These are phyloP conservation scores for Platycnemis pennipes DNA, from an alignment of 2,888 invertebrate genomes.

Conservation along the genomic window DNA sequence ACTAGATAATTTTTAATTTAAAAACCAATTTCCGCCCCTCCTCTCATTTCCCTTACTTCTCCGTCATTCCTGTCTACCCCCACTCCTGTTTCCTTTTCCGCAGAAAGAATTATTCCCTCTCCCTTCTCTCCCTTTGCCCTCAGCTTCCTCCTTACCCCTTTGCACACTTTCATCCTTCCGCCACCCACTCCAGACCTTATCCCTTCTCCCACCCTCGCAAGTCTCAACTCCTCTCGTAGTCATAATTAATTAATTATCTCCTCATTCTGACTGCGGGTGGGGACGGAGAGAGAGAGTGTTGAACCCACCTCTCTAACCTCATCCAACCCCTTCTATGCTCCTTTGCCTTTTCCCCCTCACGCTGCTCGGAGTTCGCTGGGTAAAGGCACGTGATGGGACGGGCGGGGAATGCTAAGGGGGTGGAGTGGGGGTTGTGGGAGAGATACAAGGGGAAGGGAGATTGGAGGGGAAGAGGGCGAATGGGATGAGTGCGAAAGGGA, in stretches of 20 bases:
- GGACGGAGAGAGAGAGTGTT: neutral
- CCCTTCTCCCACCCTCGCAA: neutral
- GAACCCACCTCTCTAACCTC: neutral
- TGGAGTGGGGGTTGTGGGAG: neutral
- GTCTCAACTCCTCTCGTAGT: slow-evolving; percentile 34
- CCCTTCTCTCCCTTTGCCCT: neutral
- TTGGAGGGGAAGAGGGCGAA: neutral
- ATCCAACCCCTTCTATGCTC: neutral
- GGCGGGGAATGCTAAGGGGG: neutral
- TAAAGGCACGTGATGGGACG: neutral
- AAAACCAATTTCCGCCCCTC: slow-evolving; percentile 13
- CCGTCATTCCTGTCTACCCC: neutral
- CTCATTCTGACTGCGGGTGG: slow-evolving; percentile 49
- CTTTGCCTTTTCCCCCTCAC: neutral
- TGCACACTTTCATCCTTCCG: neutral
- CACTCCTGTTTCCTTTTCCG: neutral
- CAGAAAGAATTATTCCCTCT: neutral
- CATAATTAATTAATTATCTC: slow-evolving; percentile 65
- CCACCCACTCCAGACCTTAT: neutral
- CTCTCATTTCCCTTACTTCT: neutral
- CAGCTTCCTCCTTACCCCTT: neutral
- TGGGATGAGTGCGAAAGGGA: neutral
- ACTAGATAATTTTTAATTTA: slow-evolving; percentile 25
- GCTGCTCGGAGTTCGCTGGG: neutral
- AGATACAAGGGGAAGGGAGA: neutral